These are phyloP conservation scores for Drosophila eohydei DNA, from an alignment of 2,888 invertebrate genomes.

Conservation along the genomic window DNA sequence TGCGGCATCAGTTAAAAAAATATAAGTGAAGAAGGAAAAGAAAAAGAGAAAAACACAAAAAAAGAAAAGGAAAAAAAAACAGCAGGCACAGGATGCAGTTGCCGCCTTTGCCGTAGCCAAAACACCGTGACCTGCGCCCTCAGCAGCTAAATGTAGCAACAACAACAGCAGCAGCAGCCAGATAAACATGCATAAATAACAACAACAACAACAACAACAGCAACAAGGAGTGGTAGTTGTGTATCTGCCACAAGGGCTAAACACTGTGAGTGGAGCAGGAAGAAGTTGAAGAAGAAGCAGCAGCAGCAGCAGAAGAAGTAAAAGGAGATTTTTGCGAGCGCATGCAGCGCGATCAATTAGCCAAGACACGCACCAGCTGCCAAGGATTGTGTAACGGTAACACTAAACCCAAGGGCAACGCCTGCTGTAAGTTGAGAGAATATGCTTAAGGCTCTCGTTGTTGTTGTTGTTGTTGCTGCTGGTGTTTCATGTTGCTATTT, in stretches of 20 bases:
- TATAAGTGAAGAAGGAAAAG: constrained; percentile 4
- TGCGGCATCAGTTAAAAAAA: constrained; percentile 54
- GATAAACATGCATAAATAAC: constrained; percentile 57
- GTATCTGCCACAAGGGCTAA: constrained; percentile 24
- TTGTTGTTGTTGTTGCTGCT: constrained; percentile 4
- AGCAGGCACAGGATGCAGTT: constrained; percentile 62
- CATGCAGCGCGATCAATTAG: constrained; percentile 55
- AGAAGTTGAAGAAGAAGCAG: background rate
- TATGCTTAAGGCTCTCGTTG: background rate
- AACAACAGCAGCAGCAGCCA: constrained; percentile 12
- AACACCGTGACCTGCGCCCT: constrained; percentile 59
- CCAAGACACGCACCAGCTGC: constrained; percentile 62
- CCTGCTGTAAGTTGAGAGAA: constrained; percentile 37
- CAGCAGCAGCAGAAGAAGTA: background rate
- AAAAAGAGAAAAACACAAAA: constrained; percentile 2
- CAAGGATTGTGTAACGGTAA: constrained; percentile 61
- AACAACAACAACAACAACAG: background rate
- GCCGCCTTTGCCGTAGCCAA: constrained; percentile 36
- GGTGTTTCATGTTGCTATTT: constrained; percentile 20
- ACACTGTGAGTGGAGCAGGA: constrained; percentile 3
- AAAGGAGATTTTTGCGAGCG: constrained; percentile 38
- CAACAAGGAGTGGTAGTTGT: constrained; percentile 1
- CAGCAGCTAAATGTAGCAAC: constrained; percentile 51
- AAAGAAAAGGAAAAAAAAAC: constrained; percentile 18
- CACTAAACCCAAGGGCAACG: constrained; percentile 57